Evolutionary conservation across 2,113 vertebrate species (phyloP).

Genomic region (Malurus melanocephalus): DNA sequence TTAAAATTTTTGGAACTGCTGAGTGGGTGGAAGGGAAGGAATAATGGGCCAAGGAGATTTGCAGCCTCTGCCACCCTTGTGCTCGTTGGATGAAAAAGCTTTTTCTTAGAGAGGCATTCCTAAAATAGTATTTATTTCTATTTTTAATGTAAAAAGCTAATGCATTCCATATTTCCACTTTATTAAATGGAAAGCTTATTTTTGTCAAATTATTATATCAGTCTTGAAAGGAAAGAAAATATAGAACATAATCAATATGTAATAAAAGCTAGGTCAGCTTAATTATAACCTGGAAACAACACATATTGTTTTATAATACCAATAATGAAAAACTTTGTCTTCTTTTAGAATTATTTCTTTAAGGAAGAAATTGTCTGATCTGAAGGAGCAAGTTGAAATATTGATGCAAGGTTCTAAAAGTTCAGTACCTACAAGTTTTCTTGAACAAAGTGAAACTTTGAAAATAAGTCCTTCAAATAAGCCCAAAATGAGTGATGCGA

Average conservation of each 20-base stretch:
- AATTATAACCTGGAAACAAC: not conserved
- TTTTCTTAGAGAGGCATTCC: not conserved
- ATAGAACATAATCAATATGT: not conserved
- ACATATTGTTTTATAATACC: not conserved
- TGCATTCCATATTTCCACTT: not conserved
- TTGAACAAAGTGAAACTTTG: not conserved
- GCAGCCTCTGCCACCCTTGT: not conserved
- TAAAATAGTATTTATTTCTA: not conserved
- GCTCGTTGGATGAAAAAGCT: not conserved
- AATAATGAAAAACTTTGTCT: conserved; percentile 1
- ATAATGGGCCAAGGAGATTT: not conserved
- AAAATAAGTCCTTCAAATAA: not conserved
- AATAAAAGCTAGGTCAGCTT: not conserved
- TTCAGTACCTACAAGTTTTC: not conserved
- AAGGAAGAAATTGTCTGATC: conserved; percentile 63
- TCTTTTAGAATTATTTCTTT: conserved; percentile 70
- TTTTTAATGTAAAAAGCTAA: not conserved
- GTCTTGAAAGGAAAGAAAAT: not conserved
- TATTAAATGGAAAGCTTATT: not conserved
- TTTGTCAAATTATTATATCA: not conserved
- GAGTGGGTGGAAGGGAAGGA: not conserved
- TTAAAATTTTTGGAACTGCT: not conserved
- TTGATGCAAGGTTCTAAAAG: conserved; percentile 40
- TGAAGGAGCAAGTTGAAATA: conserved; percentile 68
- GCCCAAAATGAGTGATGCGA: not conserved